These are phyloP conservation scores for Myotis myotis DNA, from an alignment of 2,797 vertebrate genomes.

Conservation along the genomic window DNA sequence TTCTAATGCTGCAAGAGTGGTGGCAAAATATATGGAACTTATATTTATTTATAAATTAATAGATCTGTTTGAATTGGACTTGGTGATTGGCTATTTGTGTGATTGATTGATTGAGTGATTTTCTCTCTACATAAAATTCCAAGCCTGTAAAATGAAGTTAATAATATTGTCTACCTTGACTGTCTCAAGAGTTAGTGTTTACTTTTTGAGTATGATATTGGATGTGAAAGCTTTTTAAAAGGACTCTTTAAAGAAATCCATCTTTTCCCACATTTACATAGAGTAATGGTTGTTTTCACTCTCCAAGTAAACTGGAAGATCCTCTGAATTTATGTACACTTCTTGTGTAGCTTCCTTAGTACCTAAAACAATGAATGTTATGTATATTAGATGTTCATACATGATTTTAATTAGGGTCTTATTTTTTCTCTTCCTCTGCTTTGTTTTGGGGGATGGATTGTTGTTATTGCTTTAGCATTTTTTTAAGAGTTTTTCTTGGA, in stretches of 20 bases:
- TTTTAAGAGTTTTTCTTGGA: neutral
- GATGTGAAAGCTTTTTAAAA: neutral
- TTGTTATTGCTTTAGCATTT: neutral
- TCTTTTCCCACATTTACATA: neutral
- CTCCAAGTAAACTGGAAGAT: neutral
- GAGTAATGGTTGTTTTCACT: neutral
- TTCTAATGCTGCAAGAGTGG: neutral
- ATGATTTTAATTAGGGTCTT: neutral
- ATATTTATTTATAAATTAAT: neutral
- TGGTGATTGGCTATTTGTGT: neutral
- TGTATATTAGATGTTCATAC: neutral
- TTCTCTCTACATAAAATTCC: constrained; percentile 8
- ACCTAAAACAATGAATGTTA: neutral
- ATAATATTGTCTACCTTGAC: neutral
- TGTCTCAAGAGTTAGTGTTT: neutral
- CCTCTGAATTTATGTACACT: neutral
- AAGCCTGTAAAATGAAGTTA: neutral
- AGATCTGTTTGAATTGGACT: neutral
- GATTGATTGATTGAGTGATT: neutral
- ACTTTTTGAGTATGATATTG: neutral
- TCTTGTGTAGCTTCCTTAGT: neutral
- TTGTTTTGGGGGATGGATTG: neutral
- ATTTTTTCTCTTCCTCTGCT: neutral
- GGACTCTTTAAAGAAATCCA: neutral
- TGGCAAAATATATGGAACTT: neutral